Evolutionary conservation across 2,113 vertebrate species (phyloP).

Genomic region (Tragelaphus imberbis): DNA sequence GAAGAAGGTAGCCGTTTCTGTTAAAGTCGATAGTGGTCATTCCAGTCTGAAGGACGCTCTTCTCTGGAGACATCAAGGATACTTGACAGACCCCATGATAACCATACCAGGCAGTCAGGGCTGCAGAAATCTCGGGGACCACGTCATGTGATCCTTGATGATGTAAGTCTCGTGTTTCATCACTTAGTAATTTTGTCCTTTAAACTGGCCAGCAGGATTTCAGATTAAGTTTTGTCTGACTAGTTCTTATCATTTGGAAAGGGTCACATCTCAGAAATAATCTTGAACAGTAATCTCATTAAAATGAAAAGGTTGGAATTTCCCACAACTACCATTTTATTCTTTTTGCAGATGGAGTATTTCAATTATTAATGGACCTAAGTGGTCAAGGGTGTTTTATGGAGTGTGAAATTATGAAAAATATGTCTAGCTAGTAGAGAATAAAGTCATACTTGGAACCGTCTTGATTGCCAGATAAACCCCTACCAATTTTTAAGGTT

Average conservation of each 20-base stretch:
- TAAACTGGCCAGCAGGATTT: background rate
- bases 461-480: background rate
- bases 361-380: background rate
- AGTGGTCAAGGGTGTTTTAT: background rate
- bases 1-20: background rate
- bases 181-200: background rate
- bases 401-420: background rate
- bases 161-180: background rate
- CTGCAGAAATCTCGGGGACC: background rate
- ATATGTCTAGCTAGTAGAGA: background rate
- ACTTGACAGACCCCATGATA: rapidly evolving
- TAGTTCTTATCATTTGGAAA: background rate
- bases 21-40: background rate
- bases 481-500: background rate
- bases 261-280: background rate
- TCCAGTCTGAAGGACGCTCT: background rate
- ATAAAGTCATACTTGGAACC: background rate
- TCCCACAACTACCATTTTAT: background rate
- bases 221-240: background rate
- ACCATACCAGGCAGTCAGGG: rapidly evolving
- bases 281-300: background rate
- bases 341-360: background rate
- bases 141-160: rapidly evolving
- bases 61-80: background rate
- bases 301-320: background rate